Base-by-base conservation (phyloP, 2,113 vertebrate genomes). In the Percina caprodes region DNA sequence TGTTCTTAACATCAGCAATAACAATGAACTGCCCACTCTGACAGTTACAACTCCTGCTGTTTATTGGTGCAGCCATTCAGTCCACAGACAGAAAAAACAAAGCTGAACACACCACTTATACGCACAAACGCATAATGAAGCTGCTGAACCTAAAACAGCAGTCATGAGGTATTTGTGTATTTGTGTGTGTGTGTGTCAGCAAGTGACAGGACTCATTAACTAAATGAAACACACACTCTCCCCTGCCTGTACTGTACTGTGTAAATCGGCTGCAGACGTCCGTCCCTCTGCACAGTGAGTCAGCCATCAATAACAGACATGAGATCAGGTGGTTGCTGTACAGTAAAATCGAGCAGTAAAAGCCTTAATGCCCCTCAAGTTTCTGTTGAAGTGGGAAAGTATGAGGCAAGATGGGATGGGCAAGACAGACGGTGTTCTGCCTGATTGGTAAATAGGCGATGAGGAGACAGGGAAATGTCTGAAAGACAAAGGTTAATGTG, bases 401-500 rank as follows among this genome's bases (percentile, higher is more conserved):
- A 51, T 6, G 54, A 60, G 51, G n/a, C 9, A 9, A 60, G 73
- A 48, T 16, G 1, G 51, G 56, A 68, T 35, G n/a, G 69, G 49
- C 30, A 33, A 24, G 55, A 59, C 48, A 21, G 72, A n/a, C 6
- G 2, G 23, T n/a, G 13, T 2, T 42, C 51, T 14, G 80, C 26
- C 69, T 5, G 10, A 76, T 79, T 61, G 56, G 83, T 58, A 66
- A 83, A 82, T 0, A 35, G 39, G 3, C 13, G 1, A 69, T 13
- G 73, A 58, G 67, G 76, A 80, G 59, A 87, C 16, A 26, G 14
- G 49, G 42, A 74, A 75, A 73, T 14, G 61, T 56, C 58, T 52
- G 19, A 65, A 77, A 81, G 13, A 9, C 23, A 16, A 69, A 81
- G 69, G 91, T 91, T 92, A 91, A 92, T 82, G 84, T 89, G 77